A percentile compares a stretch with the other conserved stretches of the same genome.
Evolutionary conservation across 2,888 invertebrate species (phyloP).

Genomic region (Drosophila niveifrons): DNA sequence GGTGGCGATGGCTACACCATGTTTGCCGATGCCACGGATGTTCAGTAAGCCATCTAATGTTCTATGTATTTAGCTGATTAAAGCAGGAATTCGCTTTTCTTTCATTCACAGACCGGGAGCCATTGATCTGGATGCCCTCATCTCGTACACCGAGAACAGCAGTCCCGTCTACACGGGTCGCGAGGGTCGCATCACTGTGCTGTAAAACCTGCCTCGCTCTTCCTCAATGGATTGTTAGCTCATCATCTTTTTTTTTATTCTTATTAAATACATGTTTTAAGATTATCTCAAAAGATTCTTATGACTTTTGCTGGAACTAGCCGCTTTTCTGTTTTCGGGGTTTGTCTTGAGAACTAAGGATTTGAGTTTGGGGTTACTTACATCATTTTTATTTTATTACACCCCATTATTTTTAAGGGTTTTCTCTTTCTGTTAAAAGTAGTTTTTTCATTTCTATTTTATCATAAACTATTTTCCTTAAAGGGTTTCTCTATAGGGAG

Average conservation of each 20-base stretch:
- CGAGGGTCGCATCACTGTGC: conserved; percentile 75
- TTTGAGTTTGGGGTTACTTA: too few species aligned
- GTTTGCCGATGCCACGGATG: conserved; percentile 82
- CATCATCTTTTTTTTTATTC: conserved; percentile 4
- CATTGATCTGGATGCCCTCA: conserved; percentile 77
- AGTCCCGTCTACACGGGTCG: conserved; percentile 70
- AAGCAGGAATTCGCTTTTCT: neutral
- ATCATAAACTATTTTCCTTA: neutral
- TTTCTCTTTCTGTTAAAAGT: too few species aligned
- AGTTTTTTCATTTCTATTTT: too few species aligned
- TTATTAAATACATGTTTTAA: conserved; percentile 16
- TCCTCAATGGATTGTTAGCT: neutral
- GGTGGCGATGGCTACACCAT: conserved; percentile 90
- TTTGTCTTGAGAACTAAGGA: too few species aligned
- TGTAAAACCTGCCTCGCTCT: conserved; percentile 20
- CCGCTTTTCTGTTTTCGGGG: neutral
- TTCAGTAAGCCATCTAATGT: conserved; percentile 66
- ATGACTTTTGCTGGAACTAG: neutral
- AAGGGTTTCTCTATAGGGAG: neutral
- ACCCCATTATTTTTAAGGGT: too few species aligned
- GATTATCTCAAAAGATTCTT: neutral
- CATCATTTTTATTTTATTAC: too few species aligned
- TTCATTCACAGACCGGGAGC: conserved; percentile 44
- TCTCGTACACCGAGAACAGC: conserved; percentile 59
- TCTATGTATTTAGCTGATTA: too few species aligned